These are phyloP conservation scores for Nysson spinosus DNA, from an alignment of 2,888 invertebrate species.

Conservation along the genomic window DNA sequence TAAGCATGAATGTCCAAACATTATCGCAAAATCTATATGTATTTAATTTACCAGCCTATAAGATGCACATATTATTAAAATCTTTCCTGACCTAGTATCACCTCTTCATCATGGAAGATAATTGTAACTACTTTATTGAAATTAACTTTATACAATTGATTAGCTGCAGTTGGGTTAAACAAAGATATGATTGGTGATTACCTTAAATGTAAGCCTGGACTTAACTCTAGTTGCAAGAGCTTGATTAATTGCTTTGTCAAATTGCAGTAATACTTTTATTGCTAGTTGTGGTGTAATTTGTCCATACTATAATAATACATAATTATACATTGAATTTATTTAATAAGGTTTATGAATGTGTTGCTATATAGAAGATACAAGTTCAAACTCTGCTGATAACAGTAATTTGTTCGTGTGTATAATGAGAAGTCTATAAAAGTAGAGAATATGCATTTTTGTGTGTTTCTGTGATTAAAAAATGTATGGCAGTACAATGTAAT, in stretches of 20 bases:
- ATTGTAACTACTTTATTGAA: conserved; percentile 8
- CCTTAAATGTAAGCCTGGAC: conserved; percentile 95
- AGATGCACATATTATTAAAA: conserved; percentile 10
- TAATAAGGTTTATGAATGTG: not conserved
- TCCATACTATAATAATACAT: conserved; percentile 85
- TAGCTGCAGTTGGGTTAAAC: too few species aligned
- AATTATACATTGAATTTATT: not conserved
- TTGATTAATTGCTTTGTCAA: conserved; percentile 97
- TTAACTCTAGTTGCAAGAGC: conserved; percentile 94
- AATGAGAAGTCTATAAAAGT: too few species aligned
- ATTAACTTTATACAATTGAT: not conserved
- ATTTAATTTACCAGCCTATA: conserved; percentile 86
- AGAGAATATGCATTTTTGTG: too few species aligned
- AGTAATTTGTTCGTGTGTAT: too few species aligned
- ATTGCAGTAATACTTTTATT: conserved; percentile 95
- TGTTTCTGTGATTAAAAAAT: too few species aligned
- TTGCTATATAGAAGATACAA: too few species aligned
- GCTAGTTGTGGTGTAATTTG: conserved; percentile 97
- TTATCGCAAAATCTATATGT: conserved; percentile 99
- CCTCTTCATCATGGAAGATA: too few species aligned
- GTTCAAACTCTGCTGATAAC: too few species aligned
- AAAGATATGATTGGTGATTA: too few species aligned
- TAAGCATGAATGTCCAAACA: conserved; percentile 99
- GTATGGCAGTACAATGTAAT: too few species aligned
- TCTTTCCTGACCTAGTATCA: too few species aligned